Base-by-base conservation (phyloP, 2,888 invertebrate species). In the Formica aserva region DNA sequence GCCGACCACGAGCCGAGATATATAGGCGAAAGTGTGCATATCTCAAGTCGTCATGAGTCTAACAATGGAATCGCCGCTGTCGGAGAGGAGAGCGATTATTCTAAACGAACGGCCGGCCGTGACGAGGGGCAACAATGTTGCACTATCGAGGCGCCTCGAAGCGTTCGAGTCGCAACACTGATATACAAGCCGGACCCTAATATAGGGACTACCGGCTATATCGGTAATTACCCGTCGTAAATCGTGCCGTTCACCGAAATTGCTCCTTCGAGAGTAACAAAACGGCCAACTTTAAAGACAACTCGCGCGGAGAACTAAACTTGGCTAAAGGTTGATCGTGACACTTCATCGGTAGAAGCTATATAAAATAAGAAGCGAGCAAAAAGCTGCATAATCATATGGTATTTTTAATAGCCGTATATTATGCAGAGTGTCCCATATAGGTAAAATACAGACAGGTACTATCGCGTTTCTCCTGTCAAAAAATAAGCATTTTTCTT, bases 211-310 rank as follows among this genome's bases (percentile, higher is more conserved):
- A 88, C 86, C 87, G 85, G 85, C 75, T 52, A 52, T 85, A 86
- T 85, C 82, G 85, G 91, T 90, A 90, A 90, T 90, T 90, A 90
- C 91, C 86, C 88, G 71, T 88, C 90, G 88, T 90, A 90, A 90
- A 91, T 90, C 89, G 86, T 86, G 85, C 86, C 87, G 86, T 87
- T 89, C 90, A 85, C 85, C 86, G 89, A 89, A 86, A 88, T 87
- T 86, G 87, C 85, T 86, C 81, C 84, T 80, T 86, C 84, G 84
- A 90, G 89, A 91, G 91, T 71, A 80, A 80, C 91, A 89, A 91
- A 91, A 83, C 89, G 90, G 87, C 83, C 89, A 91, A 91, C 91
- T 92, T 91, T 88, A 90, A 92, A 90, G 88, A 90, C 86, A 80
- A 91, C 87, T 86, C 82, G 82, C 52, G 52, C 18, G 63, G 22